Evolutionary conservation across 2,113 vertebrate genomes (phyloP).

Genomic region (Globicephala melas): DNA sequence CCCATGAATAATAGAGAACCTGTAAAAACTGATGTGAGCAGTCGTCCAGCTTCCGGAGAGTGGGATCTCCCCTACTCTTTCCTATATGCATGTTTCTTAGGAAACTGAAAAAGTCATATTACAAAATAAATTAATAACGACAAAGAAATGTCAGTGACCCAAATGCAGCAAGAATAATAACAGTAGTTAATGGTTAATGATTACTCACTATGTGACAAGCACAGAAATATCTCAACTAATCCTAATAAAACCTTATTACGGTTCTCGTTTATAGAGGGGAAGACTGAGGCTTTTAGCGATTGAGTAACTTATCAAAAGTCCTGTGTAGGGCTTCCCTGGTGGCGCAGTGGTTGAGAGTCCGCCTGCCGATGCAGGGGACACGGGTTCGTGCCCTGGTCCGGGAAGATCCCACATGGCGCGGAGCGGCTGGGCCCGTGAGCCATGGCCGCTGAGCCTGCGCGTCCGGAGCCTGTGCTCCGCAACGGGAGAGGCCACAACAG

Average conservation of each 20-base stretch:
- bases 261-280: background rate
- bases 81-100: background rate
- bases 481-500: too few species aligned
- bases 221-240: background rate
- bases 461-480: too few species aligned
- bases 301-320: background rate
- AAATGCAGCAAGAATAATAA: background rate
- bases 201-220: background rate
- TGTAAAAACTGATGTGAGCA: background rate
- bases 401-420: too few species aligned
- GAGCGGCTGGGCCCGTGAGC: too few species aligned
- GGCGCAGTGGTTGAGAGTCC: too few species aligned
- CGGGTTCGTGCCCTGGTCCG: too few species aligned
- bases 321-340: background rate
- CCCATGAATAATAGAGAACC: background rate
- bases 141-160: background rate
- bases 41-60: background rate
- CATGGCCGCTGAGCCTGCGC: too few species aligned
- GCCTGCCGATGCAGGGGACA: too few species aligned
- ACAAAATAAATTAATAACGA: background rate
- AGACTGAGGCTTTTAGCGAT: background rate
- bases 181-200: background rate
- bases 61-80: background rate
- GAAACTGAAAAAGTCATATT: background rate
- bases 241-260: background rate